A percentile compares a stretch with the other conserved stretches of the same genome.
Conservation (phyloP, 2,113 vertebrate genomes). For the Alces alces region DNA sequence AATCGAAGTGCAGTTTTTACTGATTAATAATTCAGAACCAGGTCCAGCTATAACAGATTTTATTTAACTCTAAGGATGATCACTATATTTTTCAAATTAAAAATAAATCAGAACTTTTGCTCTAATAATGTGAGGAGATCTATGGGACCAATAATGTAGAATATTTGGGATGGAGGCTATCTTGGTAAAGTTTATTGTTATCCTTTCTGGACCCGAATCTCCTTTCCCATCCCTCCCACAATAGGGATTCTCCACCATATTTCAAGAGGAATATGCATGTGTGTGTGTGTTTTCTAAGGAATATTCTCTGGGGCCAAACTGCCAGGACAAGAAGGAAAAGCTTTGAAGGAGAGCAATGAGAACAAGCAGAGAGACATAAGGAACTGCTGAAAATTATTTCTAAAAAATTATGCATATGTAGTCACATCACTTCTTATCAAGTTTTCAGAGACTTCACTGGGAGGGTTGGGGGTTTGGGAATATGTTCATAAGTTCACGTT, state of each 20-base stretch:
- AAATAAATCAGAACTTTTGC: neutral
- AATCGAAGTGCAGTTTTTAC: neutral
- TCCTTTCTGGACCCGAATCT: neutral
- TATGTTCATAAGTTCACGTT: constrained; percentile 32
- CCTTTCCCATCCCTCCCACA: neutral
- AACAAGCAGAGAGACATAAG: neutral
- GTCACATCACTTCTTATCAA: neutral
- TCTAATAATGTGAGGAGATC: neutral
- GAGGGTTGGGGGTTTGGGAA: neutral
- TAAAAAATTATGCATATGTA: neutral
- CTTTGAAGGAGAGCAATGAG: neutral
- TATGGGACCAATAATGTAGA: neutral
- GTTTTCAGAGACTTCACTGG: constrained; percentile 3
- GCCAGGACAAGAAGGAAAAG: neutral
- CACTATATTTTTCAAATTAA: neutral
- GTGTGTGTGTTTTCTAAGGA: constrained; percentile 31
- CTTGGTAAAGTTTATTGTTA: neutral
- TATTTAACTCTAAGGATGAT: neutral
- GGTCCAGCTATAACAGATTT: neutral
- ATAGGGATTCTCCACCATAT: neutral
- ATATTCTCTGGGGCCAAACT: neutral
- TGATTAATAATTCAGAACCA: neutral
- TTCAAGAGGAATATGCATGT: neutral
- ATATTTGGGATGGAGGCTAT: neutral
- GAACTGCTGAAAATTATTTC: neutral